Percentiles rank a stretch among this genome's conserved stretches.
phyloP scores from a whole-genome alignment of 2,888 invertebrate species.

The Lapara coniferarum region DNA sequence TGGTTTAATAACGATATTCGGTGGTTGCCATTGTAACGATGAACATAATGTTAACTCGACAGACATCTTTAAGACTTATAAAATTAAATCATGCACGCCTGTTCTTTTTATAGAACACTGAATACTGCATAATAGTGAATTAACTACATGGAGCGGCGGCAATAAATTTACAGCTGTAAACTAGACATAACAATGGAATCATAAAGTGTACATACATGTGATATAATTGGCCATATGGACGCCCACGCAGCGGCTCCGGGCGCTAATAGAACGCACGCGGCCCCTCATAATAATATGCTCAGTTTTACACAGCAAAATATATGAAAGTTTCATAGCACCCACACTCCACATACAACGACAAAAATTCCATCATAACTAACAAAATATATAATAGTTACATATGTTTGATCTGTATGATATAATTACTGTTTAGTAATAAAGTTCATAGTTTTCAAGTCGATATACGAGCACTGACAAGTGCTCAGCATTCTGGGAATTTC shows the following conservation, averaged over 20 bases:
- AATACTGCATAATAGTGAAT: constrained; percentile 22
- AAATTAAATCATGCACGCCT: not conserved
- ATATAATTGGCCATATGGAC: constrained; percentile 33
- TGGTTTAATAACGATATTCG: constrained; percentile 45
- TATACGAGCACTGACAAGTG: too few relatives aligned
- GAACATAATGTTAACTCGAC: not conserved
- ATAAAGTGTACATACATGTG: constrained; percentile 36
- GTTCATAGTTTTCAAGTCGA: not conserved
- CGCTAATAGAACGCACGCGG: constrained; percentile 30
- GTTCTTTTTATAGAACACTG: constrained; percentile 6
- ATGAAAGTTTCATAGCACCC: not conserved
- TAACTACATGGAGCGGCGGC: constrained; percentile 23
- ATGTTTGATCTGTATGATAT: not conserved
- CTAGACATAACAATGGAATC: constrained; percentile 38
- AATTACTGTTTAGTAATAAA: not conserved
- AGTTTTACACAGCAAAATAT: constrained; percentile 27
- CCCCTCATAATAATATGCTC: constrained; percentile 30
- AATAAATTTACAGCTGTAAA: constrained; percentile 37
- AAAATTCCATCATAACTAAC: not conserved
- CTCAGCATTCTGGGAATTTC: constrained; percentile 2
- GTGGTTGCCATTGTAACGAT: constrained; percentile 4
- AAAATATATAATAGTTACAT: not conserved
- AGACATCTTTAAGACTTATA: not conserved
- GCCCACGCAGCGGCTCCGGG: constrained; percentile 36
- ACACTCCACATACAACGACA: not conserved